Evolutionary conservation across 2,797 vertebrate species (phyloP), one percentile per base, ranked within the genome.

Genomic region (Acipenser transmontanus): DNA sequence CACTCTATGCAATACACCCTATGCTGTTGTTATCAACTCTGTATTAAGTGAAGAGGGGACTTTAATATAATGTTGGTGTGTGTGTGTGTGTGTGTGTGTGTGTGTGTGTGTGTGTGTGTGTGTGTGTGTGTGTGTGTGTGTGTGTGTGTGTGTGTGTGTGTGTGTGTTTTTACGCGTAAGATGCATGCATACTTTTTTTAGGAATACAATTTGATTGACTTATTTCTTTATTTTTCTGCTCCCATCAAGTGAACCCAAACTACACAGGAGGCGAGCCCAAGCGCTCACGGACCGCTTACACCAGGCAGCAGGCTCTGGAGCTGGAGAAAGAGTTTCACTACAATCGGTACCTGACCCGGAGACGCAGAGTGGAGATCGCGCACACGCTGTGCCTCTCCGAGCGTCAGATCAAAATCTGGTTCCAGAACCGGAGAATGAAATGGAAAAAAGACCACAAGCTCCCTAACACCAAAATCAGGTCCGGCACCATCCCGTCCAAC

Each of bases 391-490:
- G 90, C 74, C 88, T 97, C 60, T 97, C 94, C 0, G 95, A 97
- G 81, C 92, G 95, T 68, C 95, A 97, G 88, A 97, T 98, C 84
- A 98, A 98, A 86, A 97, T 97, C 80, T 98, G 95, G 95, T 98
- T 98, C 87, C 95, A 98, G 85, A 98, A 98, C 88, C 87, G 95
- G 72, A 86, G 95, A 76, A 98, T 98, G 95, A 98, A 98, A 72
- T 97, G 95, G 95, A 97, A 97, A 89, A 97, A 98, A 81, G 95
- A 98, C 74, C 94, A 97, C 87, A 98, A 98, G 80, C 86, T 98
- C 62, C 95, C 95, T 64, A 97, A 98, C 84, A 97, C 95, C 71
- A 97, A 98, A 87, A 95, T 96, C 81, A 92, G 93, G 70, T 92
- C 94, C 56, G 50, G 61, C 14, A 68, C 9, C 34, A 69, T 65